Evolutionary conservation across 2,113 vertebrate species (phyloP).

Genomic region (Tapirus terrestris): DNA sequence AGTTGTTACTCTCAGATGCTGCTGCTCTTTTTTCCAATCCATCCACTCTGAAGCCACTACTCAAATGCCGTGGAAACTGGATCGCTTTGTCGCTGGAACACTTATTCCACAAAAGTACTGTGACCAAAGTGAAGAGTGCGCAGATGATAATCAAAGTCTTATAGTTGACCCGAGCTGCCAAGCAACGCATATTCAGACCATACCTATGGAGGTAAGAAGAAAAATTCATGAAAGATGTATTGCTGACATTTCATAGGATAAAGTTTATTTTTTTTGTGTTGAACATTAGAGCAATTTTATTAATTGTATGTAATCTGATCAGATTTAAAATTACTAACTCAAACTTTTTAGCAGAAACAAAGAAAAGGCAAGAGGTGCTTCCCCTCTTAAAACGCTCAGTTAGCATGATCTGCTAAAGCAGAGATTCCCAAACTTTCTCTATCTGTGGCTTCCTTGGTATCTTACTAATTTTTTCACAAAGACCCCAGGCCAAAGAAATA

Average conservation of each 20-base stretch:
- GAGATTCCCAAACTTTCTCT: not conserved
- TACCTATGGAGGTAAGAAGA: slow-evolving; percentile 85
- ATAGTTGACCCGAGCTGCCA: slow-evolving; percentile 97
- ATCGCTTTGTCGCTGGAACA: slow-evolving; percentile 90
- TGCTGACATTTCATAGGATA: not conserved
- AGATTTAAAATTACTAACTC: slow-evolving; percentile 24
- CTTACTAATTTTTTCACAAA: not conserved
- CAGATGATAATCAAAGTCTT: slow-evolving; percentile 97
- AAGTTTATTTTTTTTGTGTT: not conserved
- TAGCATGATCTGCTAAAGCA: not conserved
- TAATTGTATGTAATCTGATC: not conserved
- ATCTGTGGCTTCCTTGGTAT: not conserved
- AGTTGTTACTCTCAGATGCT: slow-evolving; percentile 77
- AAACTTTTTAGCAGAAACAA: not conserved
- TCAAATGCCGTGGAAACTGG: slow-evolving; percentile 81
- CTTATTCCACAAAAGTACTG: slow-evolving; percentile 95
- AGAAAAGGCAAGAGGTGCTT: not conserved
- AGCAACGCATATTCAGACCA: slow-evolving; percentile 97
- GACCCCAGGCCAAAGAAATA: not conserved
- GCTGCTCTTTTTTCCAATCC: slow-evolving; percentile 82
- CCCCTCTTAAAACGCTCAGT: not conserved
- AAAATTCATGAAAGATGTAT: not conserved
- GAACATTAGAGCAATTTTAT: not conserved
- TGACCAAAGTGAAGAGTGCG: slow-evolving; percentile 94
- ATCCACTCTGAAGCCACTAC: slow-evolving; percentile 85